These are phyloP conservation scores for Psittacula echo DNA, from an alignment of 2,797 vertebrate genomes.

Conservation along the genomic window DNA sequence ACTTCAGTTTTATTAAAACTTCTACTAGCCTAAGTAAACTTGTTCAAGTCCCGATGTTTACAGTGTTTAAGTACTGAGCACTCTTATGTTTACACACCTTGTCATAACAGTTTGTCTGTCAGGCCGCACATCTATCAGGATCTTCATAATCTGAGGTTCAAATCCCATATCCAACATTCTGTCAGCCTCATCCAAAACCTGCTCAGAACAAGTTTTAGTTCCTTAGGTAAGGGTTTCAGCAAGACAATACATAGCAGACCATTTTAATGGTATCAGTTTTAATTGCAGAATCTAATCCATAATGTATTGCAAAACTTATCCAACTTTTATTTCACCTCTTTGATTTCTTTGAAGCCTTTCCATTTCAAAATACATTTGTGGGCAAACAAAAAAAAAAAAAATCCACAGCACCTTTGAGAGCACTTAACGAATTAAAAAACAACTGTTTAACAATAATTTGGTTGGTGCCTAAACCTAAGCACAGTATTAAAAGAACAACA, in stretches of 20 bases:
- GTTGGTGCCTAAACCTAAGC: not conserved
- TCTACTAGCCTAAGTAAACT: not conserved
- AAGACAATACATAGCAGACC: not conserved
- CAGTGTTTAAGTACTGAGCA: not conserved
- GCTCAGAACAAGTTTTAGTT: not conserved
- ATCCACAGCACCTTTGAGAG: not conserved
- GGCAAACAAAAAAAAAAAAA: conserved; percentile 1
- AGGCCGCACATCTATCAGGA: conserved; percentile 92
- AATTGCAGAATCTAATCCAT: not conserved
- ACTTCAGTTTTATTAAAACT: too few species aligned
- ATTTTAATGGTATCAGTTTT: not conserved
- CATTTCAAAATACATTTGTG: not conserved
- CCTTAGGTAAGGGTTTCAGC: not conserved
- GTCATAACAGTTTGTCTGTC: conserved; percentile 97
- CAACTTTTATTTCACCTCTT: not conserved
- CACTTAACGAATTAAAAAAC: not conserved
- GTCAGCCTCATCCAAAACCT: conserved; percentile 98
- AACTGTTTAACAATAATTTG: not conserved
- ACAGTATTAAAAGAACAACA: not conserved
- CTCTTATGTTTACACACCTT: conserved; percentile 78
- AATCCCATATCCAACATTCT: conserved; percentile 99
- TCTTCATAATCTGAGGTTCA: conserved; percentile 98
- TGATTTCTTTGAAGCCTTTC: not conserved
- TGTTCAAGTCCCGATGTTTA: not conserved
- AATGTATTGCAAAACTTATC: not conserved